Percentiles rank a stretch among this genome's conserved stretches.
These are phyloP conservation scores for Trilocha varians DNA, from an alignment of 2,888 invertebrate genomes.

Conservation along the genomic window DNA sequence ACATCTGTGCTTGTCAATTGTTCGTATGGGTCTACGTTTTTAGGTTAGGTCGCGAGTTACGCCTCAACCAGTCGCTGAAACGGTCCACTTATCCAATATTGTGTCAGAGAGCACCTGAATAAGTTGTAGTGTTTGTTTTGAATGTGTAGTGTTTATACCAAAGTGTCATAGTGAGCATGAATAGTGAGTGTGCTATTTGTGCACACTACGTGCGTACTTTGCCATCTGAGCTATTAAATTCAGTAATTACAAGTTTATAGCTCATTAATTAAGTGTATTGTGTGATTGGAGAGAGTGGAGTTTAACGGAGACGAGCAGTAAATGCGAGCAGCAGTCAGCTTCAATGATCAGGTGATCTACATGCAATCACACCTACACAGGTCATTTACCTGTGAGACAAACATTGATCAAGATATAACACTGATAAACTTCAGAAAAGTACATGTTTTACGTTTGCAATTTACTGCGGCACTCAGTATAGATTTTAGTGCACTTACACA, in stretches of 20 bases:
- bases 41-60: conserved; percentile 62
- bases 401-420: conserved; percentile 22
- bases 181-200: conserved; percentile 25
- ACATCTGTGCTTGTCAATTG: conserved; percentile 59
- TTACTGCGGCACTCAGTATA: conserved; percentile 22
- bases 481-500: conserved; percentile 13
- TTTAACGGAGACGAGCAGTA: conserved; percentile 4
- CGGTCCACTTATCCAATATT: background rate
- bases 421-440: conserved; percentile 27
- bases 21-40: conserved; percentile 53
- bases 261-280: conserved; percentile 26
- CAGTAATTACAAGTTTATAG: conserved; percentile 22
- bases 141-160: conserved; percentile 30
- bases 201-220: conserved; percentile 18
- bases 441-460: conserved; percentile 27
- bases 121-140: conserved; percentile 10
- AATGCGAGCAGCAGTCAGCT: conserved; percentile 24
- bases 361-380: conserved; percentile 13
- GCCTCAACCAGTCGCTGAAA: conserved; percentile 22
- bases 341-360: conserved; percentile 31
- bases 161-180: conserved; percentile 27
- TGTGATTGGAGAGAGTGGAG: conserved; percentile 18
- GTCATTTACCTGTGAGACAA: conserved; percentile 26
- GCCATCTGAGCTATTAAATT: conserved; percentile 19
- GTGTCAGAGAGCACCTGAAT: conserved; percentile 11